Conservation (phyloP, 1,140 invertebrate genomes). For the Cyphomyrmex costatus region DNA sequence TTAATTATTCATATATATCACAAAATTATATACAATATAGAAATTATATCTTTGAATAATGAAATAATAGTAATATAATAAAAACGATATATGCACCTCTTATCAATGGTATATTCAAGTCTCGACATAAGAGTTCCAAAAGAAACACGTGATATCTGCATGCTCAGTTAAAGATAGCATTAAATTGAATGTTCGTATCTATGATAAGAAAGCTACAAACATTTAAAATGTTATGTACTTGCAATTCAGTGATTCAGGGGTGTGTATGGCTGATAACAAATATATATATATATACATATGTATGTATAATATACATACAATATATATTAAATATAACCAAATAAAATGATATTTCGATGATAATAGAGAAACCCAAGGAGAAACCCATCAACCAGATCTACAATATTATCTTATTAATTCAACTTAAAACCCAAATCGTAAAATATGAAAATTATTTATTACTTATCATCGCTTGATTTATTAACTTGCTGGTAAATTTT, state of each 20-base stretch:
- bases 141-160: slow-evolving; percentile 13
- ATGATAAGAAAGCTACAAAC: slow-evolving; percentile 30
- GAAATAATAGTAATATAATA: slow-evolving; percentile 9
- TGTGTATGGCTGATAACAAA: neutral
- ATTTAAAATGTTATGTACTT: neutral
- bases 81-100: neutral
- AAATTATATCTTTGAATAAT: slow-evolving; percentile 2
- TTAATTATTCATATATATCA: slow-evolving; percentile 11
- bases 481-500: neutral
- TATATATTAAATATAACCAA: neutral
- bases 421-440: neutral
- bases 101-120: slow-evolving; percentile 20
- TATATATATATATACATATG: too few species aligned
- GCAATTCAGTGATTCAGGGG: neutral
- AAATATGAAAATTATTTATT: slow-evolving; percentile 3
- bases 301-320: too few species aligned
- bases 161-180: slow-evolving; percentile 5
- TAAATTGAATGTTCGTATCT: slow-evolving; percentile 18
- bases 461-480: neutral
- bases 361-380: neutral
- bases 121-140: neutral
- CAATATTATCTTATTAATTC: slow-evolving; percentile 21
- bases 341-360: slow-evolving; percentile 10
- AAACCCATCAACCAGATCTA: neutral
- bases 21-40: neutral